Conservation (phyloP, 2,797 vertebrate species). For the Melanotaenia nigrans region DNA sequence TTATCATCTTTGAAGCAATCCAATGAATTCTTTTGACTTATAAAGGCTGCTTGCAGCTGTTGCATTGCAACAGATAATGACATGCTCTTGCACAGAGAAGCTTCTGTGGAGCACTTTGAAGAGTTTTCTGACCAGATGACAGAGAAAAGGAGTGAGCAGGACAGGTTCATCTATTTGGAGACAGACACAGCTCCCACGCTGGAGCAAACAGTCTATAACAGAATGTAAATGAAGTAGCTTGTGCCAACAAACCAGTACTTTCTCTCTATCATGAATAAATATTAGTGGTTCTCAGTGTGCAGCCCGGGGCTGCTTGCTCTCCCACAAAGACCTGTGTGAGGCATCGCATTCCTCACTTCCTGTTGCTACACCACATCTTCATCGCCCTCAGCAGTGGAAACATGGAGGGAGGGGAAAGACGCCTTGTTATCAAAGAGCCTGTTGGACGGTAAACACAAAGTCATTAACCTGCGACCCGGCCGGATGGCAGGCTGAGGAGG, state of each 20-base stretch:
- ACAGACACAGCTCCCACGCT: conserved; percentile 72
- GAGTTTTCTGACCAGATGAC: conserved; percentile 55
- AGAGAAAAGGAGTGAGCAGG: conserved; percentile 63
- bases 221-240: conserved; percentile 85
- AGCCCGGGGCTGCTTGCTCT: conserved; percentile 59
- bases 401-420: conserved; percentile 30
- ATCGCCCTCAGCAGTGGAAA: conserved; percentile 44
- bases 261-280: conserved; percentile 85
- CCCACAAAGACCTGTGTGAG: conserved; percentile 59
- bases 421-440: conserved; percentile 75
- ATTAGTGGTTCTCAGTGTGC: conserved; percentile 77
- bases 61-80: not conserved
- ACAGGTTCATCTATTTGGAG: conserved; percentile 79
- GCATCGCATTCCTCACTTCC: conserved; percentile 74
- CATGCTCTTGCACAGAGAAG: not conserved
- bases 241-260: conserved; percentile 81
- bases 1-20: not conserved
- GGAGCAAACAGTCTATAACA: conserved; percentile 82
- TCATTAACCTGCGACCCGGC: conserved; percentile 82
- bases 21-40: not conserved
- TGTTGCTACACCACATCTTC: conserved; percentile 72
- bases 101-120: conserved; percentile 12
- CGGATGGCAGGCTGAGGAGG: conserved; percentile 44
- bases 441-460: conserved; percentile 77
- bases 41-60: not conserved